A percentile compares a stretch with the other conserved stretches of the same genome.
Evolutionary conservation across 2,113 vertebrate genomes (phyloP).

Genomic region (Aramus guarauna): DNA sequence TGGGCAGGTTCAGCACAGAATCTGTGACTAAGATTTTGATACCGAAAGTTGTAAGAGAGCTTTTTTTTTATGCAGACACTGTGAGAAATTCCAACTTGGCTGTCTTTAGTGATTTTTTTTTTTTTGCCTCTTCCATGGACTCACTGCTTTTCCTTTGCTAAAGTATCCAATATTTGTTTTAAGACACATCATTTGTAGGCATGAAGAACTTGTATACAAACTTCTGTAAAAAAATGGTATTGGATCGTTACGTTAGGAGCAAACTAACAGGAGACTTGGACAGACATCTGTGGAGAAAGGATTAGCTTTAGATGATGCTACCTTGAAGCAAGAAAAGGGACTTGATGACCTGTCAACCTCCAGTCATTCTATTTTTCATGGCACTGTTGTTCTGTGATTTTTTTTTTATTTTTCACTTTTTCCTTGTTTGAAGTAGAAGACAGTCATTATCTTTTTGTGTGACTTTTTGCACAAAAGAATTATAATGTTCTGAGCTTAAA

Average conservation of each 20-base stretch:
- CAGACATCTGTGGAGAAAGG: not conserved
- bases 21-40: not conserved
- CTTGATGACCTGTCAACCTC: not conserved
- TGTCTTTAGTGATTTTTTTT: not conserved
- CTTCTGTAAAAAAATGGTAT: not conserved
- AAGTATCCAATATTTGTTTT: not conserved
- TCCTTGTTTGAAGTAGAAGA: not conserved
- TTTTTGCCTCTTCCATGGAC: not conserved
- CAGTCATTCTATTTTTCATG: not conserved
- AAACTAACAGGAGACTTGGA: not conserved
- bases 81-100: not conserved
- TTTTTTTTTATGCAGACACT: not conserved
- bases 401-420: not conserved
- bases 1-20: not conserved
- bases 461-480: not conserved
- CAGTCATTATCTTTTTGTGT: not conserved
- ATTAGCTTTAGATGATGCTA: not conserved
- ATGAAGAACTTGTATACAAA: not conserved
- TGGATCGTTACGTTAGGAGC: not conserved
- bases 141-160: not conserved
- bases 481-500: not conserved
- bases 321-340: not conserved
- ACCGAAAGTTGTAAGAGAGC: not conserved
- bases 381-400: not conserved
- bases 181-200: not conserved